Evolutionary conservation across 2,113 vertebrate species (phyloP), one percentile per base, ranked within the genome.

Genomic region (Hiodon tergisus): DNA sequence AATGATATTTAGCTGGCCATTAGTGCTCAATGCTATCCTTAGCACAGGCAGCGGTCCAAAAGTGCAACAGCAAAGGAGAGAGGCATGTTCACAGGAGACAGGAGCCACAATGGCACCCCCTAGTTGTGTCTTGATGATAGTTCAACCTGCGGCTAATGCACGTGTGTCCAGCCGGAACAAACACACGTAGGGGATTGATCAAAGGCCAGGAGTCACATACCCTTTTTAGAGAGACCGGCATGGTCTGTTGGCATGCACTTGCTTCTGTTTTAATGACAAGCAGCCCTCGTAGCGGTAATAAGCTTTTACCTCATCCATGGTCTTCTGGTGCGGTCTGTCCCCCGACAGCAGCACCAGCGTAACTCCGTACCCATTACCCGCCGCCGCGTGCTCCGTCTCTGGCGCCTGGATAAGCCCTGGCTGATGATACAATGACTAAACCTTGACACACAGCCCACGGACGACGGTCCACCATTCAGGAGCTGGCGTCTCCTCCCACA

Each of bases 1-100:
- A 55, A 67, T 75, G 53, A 55, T 54, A 17, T 68, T 50, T 68
- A 75, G 46, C 69, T 61, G 52, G 57, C n/a, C 58, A 53, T 67
- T 75, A 75, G 67, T 68, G 67, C n/a, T 66, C n/a, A 57, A 51
- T 51, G 7, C n/a, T 53, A 16, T 63, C 5, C 17, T 72, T 53
- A 50, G 67, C 53, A 14, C 71, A 62, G 57, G 70, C 57, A 16
- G 71, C 58, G 10, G 9, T 13, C 51, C 60, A 69, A 7, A 9
- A 66, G 48, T 48, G 63, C 48, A 47, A 46, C 16, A n/a, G 31
- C 10, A 16, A 47, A 47, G 48, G 16, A 65, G 11, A 62, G 62
- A 65, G 63, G 63, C 63, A 6, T 48, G 63, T 54, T 55, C 10
- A 10, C 4, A 7, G 9, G 69, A n/a, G 16, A 5, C 69, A 70